Conservation (phyloP, 2,888 invertebrate species). For the Melanchra persicariae region DNA sequence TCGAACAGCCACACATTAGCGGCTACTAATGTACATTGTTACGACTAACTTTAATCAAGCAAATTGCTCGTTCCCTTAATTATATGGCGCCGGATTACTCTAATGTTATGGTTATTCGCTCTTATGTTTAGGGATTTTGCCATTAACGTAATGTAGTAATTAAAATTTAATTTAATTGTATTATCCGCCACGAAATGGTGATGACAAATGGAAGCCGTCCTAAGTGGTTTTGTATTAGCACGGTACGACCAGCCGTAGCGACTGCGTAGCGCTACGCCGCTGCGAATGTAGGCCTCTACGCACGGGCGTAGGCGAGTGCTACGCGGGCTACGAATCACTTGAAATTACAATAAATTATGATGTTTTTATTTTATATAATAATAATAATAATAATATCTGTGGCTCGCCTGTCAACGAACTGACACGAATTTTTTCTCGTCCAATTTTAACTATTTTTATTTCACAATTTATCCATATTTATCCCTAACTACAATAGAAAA, state of each 20-base stretch:
- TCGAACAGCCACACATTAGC: constrained; percentile 20
- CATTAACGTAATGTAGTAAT: constrained; percentile 30
- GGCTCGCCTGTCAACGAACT: too few relatives aligned
- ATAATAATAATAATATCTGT: too few relatives aligned
- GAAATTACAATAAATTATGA: too few relatives aligned
- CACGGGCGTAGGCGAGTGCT: constrained; percentile 20
- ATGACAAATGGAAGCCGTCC: constrained; percentile 22
- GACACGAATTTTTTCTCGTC: too few relatives aligned
- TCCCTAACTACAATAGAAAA: too few relatives aligned
- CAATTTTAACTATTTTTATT: too few relatives aligned
- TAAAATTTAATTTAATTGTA: constrained; percentile 36
- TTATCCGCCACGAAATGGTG: constrained; percentile 11
- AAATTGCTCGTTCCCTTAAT: constrained; percentile 49
- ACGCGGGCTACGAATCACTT: neutral
- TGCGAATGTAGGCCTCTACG: constrained; percentile 27
- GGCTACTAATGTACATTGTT: constrained; percentile 24
- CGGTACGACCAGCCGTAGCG: neutral
- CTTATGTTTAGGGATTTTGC: constrained; percentile 32
- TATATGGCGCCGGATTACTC: constrained; percentile 29
- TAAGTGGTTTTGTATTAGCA: constrained; percentile 11
- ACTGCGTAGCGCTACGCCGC: constrained; percentile 44
- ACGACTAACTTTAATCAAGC: constrained; percentile 44
- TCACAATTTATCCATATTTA: too few relatives aligned
- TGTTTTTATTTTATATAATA: too few relatives aligned
- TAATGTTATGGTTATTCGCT: constrained; percentile 46